These are phyloP conservation scores for Chiroxiphia lanceolata DNA, from an alignment of 2,797 vertebrate genomes.

Conservation along the genomic window DNA sequence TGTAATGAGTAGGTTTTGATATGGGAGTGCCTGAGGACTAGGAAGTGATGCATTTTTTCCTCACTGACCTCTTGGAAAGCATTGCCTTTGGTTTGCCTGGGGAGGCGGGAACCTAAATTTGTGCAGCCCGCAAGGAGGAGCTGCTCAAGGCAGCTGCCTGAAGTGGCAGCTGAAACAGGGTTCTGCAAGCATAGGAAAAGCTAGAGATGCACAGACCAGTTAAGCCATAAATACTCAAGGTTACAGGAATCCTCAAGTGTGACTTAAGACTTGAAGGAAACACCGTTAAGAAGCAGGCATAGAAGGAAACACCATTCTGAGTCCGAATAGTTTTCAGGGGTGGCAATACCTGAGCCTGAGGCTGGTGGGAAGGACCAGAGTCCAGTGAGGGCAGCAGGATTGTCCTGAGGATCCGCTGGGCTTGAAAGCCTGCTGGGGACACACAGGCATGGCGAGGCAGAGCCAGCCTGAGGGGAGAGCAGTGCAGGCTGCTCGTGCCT, in stretches of 20 bases:
- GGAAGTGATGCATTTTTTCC: neutral
- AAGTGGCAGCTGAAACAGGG: neutral
- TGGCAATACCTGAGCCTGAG: neutral
- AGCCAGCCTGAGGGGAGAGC: neutral
- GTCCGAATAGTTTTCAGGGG: neutral
- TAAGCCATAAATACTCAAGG: neutral
- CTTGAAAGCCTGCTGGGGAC: neutral
- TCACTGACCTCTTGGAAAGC: neutral
- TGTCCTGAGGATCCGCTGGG: neutral
- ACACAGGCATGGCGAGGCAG: fast-evolving
- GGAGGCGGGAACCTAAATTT: neutral
- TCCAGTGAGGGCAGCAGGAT: neutral
- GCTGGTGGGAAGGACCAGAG: neutral
- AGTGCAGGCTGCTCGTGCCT: neutral
- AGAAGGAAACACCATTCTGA: neutral
- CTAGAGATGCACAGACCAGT: fast-evolving
- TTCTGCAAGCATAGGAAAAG: neutral
- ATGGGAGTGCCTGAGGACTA: neutral
- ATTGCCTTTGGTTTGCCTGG: neutral
- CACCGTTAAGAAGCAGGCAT: neutral
- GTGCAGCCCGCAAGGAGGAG: neutral
- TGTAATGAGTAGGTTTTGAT: neutral
- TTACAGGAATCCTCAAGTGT: neutral
- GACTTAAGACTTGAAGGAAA: neutral
- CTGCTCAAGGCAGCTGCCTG: neutral